Conservation (phyloP, 2,888 invertebrate genomes). For the Ceramica pisi region DNA sequence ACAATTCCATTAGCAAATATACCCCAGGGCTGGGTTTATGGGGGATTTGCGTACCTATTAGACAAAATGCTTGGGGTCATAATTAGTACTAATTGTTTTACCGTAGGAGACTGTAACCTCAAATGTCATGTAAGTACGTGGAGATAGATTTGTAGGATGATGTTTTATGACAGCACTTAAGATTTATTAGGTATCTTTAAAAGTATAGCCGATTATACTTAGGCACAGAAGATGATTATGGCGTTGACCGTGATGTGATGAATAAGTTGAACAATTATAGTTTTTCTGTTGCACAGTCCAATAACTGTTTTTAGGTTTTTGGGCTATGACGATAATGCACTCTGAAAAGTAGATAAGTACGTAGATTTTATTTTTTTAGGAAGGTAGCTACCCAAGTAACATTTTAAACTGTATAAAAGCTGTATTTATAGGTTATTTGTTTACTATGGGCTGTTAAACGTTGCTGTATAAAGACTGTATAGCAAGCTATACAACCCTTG, state of each 20-base stretch:
- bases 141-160: not conserved
- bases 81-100: constrained; percentile 58
- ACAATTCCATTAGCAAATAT: constrained; percentile 51
- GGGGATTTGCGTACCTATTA: constrained; percentile 38
- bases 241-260: too few species aligned
- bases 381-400: too few species aligned
- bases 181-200: not conserved
- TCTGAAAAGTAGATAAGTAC: not conserved
- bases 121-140: not conserved
- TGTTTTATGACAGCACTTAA: constrained; percentile 8
- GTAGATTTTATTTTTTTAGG: too few species aligned
- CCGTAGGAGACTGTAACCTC: constrained; percentile 25
- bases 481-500: too few species aligned
- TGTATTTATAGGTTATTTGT: too few species aligned
- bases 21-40: constrained; percentile 24
- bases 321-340: not conserved
- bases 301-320: not conserved
- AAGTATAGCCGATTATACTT: not conserved
- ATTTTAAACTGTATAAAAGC: too few species aligned
- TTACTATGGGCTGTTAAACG: too few species aligned
- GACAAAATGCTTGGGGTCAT: constrained; percentile 52
- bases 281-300: not conserved
- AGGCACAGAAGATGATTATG: too few species aligned
- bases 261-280: too few species aligned
- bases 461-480: too few species aligned